These are phyloP conservation scores for Silurus glanis DNA, from an alignment of 2,113 vertebrate genomes.

Conservation along the genomic window DNA sequence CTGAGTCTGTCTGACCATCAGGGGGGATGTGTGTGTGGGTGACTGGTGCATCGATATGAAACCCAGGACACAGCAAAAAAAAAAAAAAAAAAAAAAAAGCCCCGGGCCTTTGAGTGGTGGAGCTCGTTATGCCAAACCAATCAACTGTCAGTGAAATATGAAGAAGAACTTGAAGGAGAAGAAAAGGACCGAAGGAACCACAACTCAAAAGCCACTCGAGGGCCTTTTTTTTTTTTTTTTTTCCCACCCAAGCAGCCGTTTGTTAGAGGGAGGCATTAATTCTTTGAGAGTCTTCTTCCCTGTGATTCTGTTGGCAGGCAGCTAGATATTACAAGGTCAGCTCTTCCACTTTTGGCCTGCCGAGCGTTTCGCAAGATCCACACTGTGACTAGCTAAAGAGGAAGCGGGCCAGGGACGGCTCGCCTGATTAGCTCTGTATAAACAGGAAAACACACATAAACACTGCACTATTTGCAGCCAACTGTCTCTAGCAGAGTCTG, in stretches of 20 bases:
- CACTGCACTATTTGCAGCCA: neutral
- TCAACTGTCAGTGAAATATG: slow-evolving; percentile 49
- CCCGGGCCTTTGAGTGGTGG: slow-evolving; percentile 59
- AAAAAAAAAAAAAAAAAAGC: slow-evolving; percentile 57
- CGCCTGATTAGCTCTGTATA: slow-evolving; percentile 40
- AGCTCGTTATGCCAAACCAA: slow-evolving; percentile 66
- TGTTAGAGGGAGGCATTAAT: slow-evolving; percentile 51
- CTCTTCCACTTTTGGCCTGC: slow-evolving; percentile 44
- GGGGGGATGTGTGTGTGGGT: slow-evolving; percentile 59
- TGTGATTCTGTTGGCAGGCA: slow-evolving; percentile 46
- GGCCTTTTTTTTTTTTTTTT: slow-evolving; percentile 22
- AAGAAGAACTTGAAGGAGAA: slow-evolving; percentile 32
- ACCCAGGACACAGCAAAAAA: slow-evolving; percentile 65
- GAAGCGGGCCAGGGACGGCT: slow-evolving; percentile 26
- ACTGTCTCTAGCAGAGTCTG: neutral
- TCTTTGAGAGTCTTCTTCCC: slow-evolving; percentile 44
- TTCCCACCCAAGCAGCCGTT: slow-evolving; percentile 18
- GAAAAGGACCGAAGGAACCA: slow-evolving; percentile 40
- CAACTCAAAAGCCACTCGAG: neutral
- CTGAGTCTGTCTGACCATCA: slow-evolving; percentile 12
- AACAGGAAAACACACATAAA: slow-evolving; percentile 23
- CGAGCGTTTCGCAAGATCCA: slow-evolving; percentile 50
- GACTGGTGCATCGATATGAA: slow-evolving; percentile 74
- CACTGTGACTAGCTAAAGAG: slow-evolving; percentile 32
- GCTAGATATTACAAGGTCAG: slow-evolving; percentile 48